Evolutionary conservation across 2,888 invertebrate genomes (phyloP), one percentile per base, ranked within the genome.

Genomic region (Hydriomena furcata): DNA sequence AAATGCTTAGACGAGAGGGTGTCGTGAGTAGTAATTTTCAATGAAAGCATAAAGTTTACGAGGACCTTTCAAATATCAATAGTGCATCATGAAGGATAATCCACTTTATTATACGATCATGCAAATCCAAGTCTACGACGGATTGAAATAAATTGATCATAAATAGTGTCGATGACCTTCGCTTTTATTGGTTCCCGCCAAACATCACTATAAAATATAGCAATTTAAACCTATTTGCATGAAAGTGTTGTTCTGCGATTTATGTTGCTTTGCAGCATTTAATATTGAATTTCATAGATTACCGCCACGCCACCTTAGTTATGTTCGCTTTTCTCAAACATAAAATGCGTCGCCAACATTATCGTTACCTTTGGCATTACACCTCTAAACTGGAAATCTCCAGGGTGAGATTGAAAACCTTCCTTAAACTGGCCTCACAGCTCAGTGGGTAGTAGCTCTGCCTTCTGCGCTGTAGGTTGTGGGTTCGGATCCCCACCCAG

Each of bases 21-120:
- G 54, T 63, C 60, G 45, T 42, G 55, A 68, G 60, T 68, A 65
- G 60, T 63, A 66, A 65, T 69, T 70, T 69, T 70, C 66, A 61
- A 76, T 73, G 60, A 71, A 71, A 61, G 58, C 65, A 71, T 77
- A 78, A 76, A 82, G 42, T 80, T 79, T 78, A 77, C 64, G 71
- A 70, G 63, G 63, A 64, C 58, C 64, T 72, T 69, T 63, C 67
- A 73, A 76, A 77, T 77, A 80, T 79, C 76, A 79, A 77, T 75
- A 75, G 75, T 75, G 73, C 73, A 79, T 82, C 71, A 76, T 72
- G 66, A 68, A 57, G 73, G 76, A 80, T 84, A 79, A 83, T 83
- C 77, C 73, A 68, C 58, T 79, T 76, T 63, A 66, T 55, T 71
- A 71, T 68, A 71, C 68, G 71, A 73, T 74, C 65, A 74, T 77